Percentiles rank a stretch among this genome's conserved stretches.
Evolutionary conservation across 2,888 invertebrate species (phyloP).

Genomic region (Quadroppia sp.): DNA sequence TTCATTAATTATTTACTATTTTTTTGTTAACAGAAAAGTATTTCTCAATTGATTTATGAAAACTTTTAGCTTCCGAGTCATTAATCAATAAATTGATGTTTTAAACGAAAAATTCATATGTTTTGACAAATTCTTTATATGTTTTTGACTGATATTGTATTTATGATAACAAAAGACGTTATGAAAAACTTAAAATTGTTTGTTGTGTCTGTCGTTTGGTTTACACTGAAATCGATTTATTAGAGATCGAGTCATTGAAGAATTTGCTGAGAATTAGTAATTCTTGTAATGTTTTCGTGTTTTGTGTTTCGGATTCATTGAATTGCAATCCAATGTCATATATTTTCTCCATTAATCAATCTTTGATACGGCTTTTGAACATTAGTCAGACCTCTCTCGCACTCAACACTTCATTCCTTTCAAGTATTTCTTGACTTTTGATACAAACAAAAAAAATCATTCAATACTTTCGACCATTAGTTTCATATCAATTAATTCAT

Average conservation of each 20-base stretch:
- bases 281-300: slow-evolving; percentile 17
- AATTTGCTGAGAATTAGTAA: slow-evolving; percentile 31
- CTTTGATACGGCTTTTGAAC: slow-evolving; percentile 18
- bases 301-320: slow-evolving; percentile 26
- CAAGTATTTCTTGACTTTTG: not conserved
- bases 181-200: not conserved
- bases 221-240: slow-evolving; percentile 14
- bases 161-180: not conserved
- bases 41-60: not conserved
- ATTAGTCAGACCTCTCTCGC: not conserved
- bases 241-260: slow-evolving; percentile 2
- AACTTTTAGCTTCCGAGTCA: too few relatives aligned
- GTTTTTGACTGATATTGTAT: not conserved
- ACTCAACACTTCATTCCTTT: slow-evolving; percentile 6
- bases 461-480: slow-evolving; percentile 18
- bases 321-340: slow-evolving; percentile 30
- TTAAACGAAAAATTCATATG: too few relatives aligned
- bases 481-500: slow-evolving; percentile 13
- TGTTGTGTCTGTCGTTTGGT: not conserved
- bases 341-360: slow-evolving; percentile 31
- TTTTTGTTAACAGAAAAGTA: not conserved
- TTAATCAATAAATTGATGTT: too few relatives aligned
- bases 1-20: slow-evolving; percentile 11
- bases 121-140: too few relatives aligned
- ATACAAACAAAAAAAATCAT: slow-evolving; percentile 18